Base-by-base conservation (phyloP, 1,140 invertebrate genomes). In the silkworm (Bombyx mori) region DNA sequence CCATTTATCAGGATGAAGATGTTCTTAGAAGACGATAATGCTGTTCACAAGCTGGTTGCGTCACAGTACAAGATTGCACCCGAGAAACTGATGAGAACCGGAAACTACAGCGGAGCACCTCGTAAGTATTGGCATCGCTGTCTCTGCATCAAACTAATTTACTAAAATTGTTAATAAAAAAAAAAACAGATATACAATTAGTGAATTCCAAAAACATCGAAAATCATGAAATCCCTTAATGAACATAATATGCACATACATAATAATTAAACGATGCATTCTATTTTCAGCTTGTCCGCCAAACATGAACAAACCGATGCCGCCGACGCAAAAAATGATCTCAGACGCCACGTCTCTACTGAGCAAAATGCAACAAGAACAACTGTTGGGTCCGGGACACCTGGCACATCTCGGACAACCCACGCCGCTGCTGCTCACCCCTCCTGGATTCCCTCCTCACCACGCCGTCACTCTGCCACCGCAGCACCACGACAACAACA, bases 1-100 rank as follows among this genome's bases (percentile, higher is more conserved):
- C 97, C 97, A 1, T 99, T 99, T 87, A 98, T 99, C 58, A 90
- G 97, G 54, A 99, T 99, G 97, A 97, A 98, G 83, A 97, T 99
- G 94, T 99, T 99, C 86, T 89, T 99, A 51, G 97, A 98, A 82
- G 97, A 99, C 79, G 96, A 98, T 63, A 98, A 99, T 73, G 97
- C 98, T 3, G 97, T 99, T 3, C 96, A 98, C 79, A 98, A 98
- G 80, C 86, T 99, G 60, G 97, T 99, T 3, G 97, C 97, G 52
- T 97, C 95, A 56, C 98, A 99, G 88, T 99, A 98, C 88, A 98
- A 98, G 90, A 99, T 98, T 47, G 96, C 97, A 2, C 96, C 97
- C 7, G 97, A 99, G 85, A 97, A 98, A 80, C 89, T 98, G 18
- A 97, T 98, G 96, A 91, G 96, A 77, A 98, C 96, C 57, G 95